Base-by-base conservation (phyloP, 1,140 invertebrate genomes). In the Zaprionus ghesquierei region DNA sequence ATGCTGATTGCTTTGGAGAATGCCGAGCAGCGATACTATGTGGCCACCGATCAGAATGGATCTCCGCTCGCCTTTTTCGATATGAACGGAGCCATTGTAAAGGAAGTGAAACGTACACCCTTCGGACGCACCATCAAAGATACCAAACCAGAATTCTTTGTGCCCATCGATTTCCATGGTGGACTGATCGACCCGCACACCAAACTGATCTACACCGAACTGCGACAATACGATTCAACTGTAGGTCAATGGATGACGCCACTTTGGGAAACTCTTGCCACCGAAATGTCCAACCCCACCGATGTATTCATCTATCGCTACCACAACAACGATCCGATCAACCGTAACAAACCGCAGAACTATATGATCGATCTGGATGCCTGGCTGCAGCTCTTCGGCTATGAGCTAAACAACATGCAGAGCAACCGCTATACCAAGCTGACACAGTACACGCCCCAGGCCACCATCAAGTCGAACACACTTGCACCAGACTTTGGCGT, bases 211-310 rank as follows among this genome's bases (percentile, higher is more conserved):
- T 97, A 98, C 87, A 91, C 90, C 1, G 91, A 92, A 50, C 96
- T 96, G 58, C 93, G 97, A 58, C 94, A 98, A 51, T 99, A 99
- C 91, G 98, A 99, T 92, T 97, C 98, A 0, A 94, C 95, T 0
- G 96, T 98, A 38, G 98, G 97, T 3, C 97, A 98, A 84, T 99
- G 98, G 97, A 96, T 98, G 94, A 97, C 97, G 0, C 98, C 98
- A 1, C 95, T 96, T 27, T 99, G 98, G 96, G 96, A 97, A 79
- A 94, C 96, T 69, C 93, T 98, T 69, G 96, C 97, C 0, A 96
- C 96, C 12, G 93, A 95, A 62, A 93, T 98, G 53, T 96, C 95
- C 8, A 94, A 95, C 13, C 97, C 97, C 1, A 97, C 96, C 0
- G 96, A 98, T 84, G 96, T 98, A 20, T 98, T 98, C 86, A 96